These are phyloP conservation scores for Saccostrea cuccullata DNA, from an alignment of 1,140 invertebrate species.

Conservation along the genomic window DNA sequence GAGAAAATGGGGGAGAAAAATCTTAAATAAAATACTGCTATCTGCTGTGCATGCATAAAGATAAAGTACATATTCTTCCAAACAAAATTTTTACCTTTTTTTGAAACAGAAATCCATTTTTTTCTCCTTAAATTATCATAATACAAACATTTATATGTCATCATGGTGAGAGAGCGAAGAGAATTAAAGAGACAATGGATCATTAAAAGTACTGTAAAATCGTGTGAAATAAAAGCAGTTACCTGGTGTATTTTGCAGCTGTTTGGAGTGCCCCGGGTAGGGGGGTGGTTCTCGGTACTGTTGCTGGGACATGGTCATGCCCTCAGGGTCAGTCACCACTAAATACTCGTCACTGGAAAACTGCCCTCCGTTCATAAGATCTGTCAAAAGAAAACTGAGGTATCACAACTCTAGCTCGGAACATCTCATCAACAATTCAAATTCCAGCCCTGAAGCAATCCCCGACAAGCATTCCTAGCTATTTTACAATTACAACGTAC, in stretches of 20 bases:
- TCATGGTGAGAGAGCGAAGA: too few species aligned
- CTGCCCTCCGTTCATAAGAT: constrained; percentile 40
- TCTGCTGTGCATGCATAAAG: too few species aligned
- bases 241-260: constrained; percentile 64
- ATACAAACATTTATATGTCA: too few species aligned
- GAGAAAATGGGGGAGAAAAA: not conserved
- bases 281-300: constrained; percentile 73
- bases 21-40: too few species aligned
- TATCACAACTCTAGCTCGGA: not conserved
- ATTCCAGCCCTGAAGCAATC: not conserved
- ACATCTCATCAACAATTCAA: not conserved
- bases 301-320: constrained; percentile 49
- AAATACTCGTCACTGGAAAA: constrained; percentile 40
- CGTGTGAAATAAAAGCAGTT: too few species aligned
- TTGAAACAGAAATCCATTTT: too few species aligned
- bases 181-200: too few species aligned
- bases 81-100: too few species aligned
- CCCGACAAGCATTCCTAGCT: not conserved
- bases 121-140: too few species aligned
- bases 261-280: constrained; percentile 73
- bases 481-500: not conserved
- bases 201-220: too few species aligned
- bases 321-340: constrained; percentile 36
- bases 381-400: constrained; percentile 7
- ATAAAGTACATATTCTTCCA: too few species aligned